Conservation (phyloP, 2,113 vertebrate species). For the Tachycineta bicolor region DNA sequence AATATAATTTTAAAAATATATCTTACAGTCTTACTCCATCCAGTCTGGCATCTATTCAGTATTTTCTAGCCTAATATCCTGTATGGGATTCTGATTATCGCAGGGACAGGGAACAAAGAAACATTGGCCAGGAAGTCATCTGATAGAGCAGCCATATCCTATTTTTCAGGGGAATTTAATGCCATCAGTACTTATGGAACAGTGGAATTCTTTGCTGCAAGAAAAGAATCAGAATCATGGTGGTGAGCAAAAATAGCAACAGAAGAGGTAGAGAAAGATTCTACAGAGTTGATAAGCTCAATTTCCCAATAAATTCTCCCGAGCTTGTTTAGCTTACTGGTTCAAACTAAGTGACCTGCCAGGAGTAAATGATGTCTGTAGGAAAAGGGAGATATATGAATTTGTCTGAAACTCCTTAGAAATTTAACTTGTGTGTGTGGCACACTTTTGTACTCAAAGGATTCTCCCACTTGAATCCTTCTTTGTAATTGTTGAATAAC, state of each 20-base stretch:
- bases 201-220: background rate
- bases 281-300: background rate
- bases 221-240: background rate
- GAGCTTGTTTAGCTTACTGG: background rate
- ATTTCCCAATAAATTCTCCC: background rate
- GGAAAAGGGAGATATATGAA: background rate
- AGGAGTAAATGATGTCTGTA: background rate
- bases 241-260: slow-evolving; percentile 2
- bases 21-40: slow-evolving; percentile 22
- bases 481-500: background rate
- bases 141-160: background rate
- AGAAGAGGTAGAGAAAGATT: slow-evolving; percentile 1
- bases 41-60: slow-evolving; percentile 36
- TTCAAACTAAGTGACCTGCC: background rate
- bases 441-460: background rate
- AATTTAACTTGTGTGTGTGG: background rate
- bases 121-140: slow-evolving; percentile 25
- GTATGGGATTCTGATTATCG: slow-evolving; percentile 4
- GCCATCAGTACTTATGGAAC: background rate
- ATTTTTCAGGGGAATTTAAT: background rate
- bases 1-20: slow-evolving; percentile 54
- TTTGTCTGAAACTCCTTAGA: background rate
- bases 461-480: background rate
- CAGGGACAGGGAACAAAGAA: background rate
- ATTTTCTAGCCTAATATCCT: slow-evolving; percentile 58